Evolutionary conservation across 2,113 vertebrate species (phyloP), one percentile per base, ranked within the genome.

Genomic region (Raja brachyura): DNA sequence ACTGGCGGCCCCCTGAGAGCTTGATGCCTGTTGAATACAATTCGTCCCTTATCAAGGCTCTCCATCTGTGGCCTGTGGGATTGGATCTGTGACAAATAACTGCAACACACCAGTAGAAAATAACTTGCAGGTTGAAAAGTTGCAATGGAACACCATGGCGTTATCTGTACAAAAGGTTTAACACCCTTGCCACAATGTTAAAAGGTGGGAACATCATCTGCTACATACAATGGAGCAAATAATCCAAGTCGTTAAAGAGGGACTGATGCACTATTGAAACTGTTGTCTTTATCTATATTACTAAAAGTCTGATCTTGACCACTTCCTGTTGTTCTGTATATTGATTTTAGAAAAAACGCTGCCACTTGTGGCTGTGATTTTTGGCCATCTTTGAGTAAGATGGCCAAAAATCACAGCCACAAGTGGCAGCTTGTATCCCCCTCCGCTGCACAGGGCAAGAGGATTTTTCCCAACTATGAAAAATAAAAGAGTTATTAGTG

Each of bases 51-150:
- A 73, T 48, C 68, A 5, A 73, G 39, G 18, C 33, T 48, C 68
- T 92, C 68, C 90, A 73, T 92, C 90, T 92, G 90, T 73, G 22
- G 5, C 66, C 31, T 73, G 90, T 28, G 31, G 73, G 66, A 74
- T 92, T 4, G 33, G 73, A 74, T 11, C 66, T 16, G 5, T 92
- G 90, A 92, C 39, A 48, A 92, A 92, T 92, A 9, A 25, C 68
- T 48, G 1, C 90, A 39, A 25, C 18, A 22, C 16, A 54, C 68
- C 10, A 28, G 68, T 28, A 7, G 66, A 73, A 92, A 92, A 92
- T 22, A 73, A 92, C 90, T 54, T 92, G 66, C 90, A 33, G 31
- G 33, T 68, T 14, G 63, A 68, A 73, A 25, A 73, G n/a, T 66
- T 73, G 18, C 66, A 39, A 39, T 33, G 88, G 88, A 31, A 31